Evolutionary conservation across 1,140 invertebrate species (phyloP), one percentile per base, ranked within the genome.

Genomic region (Drosophila murphyi): DNA sequence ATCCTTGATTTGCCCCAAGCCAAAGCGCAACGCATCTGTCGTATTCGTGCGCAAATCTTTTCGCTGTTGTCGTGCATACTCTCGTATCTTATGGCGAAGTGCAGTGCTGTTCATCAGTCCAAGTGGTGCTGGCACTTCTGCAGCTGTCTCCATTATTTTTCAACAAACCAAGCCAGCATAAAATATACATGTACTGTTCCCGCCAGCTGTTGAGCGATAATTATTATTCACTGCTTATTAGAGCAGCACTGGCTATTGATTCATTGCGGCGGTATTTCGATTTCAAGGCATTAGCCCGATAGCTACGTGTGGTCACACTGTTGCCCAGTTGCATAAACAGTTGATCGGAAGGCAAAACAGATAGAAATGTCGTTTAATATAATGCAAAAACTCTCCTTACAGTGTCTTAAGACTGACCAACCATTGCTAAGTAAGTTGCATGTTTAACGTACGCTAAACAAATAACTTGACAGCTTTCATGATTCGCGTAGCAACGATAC

Each of bases 341-440:
- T 75, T 31, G 29, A 50, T 37, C 45, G 31, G 52, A 39, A 37
- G 50, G 10, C n/a, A 47, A 62, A 70, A 73, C 2, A 35, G 20
- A 62, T 43, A 5, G 61, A 61, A 78, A 92, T 92, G 90, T 90
- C 90, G 29, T 76, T 78, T n/a, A 87, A 57, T 52, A 89, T 92
- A 64, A 61, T 92, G 67, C 90, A 92, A 71, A 92, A 92, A 20
- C 48, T 92, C 3, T 80, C 90, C 0, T 52, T 92, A 34, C 78
- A 80, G 55, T 91, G 91, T 29, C 76, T 92, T 0, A 92, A 90
- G 43, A 78, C 55, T 35, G 91, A 92, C 20, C 90, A 92, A 55
- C 85, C 91, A 1, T 55, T 92, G 4, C 8, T 92, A 43, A 92
- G 91, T 92, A 78, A 72, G 75, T 61, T 8, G 32, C 29, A 2